A percentile compares a stretch with the other conserved stretches of the same genome.
Conservation (phyloP, 2,113 vertebrate species). For the Cervus canadensis region DNA sequence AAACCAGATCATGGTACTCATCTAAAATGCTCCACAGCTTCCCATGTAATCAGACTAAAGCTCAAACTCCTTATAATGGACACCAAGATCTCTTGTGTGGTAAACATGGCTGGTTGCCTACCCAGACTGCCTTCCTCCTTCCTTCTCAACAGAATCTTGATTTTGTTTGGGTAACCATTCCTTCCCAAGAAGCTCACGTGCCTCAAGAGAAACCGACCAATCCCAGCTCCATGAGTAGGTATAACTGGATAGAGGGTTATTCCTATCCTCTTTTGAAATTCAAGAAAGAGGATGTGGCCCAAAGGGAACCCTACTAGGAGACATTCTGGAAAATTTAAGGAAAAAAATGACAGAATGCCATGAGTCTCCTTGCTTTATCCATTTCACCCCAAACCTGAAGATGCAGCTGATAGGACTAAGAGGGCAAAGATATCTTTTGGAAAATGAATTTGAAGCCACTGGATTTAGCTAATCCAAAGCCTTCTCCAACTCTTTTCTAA, state of each 20-base stretch:
- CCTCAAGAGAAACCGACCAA: not conserved
- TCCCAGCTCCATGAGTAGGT: not conserved
- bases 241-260: not conserved
- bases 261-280: not conserved
- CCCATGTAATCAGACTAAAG: not conserved
- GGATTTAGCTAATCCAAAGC: not conserved
- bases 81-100: not conserved
- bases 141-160: not conserved
- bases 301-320: not conserved
- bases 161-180: not conserved
- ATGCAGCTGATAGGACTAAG: not conserved
- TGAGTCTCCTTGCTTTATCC: not conserved
- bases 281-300: not conserved
- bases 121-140: not conserved
- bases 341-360: not conserved
- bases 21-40: not conserved
- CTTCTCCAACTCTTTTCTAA: not conserved
- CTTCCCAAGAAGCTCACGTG: not conserved
- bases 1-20: not conserved
- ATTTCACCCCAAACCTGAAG: not conserved
- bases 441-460: not conserved
- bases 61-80: not conserved
- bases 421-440: not conserved
- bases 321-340: not conserved
- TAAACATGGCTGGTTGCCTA: not conserved